These are phyloP conservation scores for Picus viridis DNA, from an alignment of 2,797 vertebrate species.

Conservation along the genomic window DNA sequence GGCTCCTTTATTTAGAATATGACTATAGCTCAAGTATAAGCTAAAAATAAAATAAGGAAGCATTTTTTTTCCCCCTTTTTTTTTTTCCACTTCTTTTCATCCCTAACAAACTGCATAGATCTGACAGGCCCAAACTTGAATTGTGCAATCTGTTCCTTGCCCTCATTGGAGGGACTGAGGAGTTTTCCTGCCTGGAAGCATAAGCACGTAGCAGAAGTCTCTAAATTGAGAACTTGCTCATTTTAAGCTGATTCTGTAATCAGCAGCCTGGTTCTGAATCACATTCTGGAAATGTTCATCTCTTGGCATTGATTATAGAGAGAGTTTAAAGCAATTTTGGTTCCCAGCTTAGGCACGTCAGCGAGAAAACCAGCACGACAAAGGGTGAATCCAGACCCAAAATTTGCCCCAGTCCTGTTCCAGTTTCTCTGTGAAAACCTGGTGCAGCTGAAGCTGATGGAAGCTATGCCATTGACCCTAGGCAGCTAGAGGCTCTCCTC, in stretches of 20 bases:
- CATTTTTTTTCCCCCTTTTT: not conserved
- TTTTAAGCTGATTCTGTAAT: conserved; percentile 61
- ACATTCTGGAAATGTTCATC: conserved; percentile 42
- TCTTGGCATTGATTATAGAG: conserved; percentile 15
- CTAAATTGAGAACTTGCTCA: conserved; percentile 66
- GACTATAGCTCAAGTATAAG: conserved; percentile 16
- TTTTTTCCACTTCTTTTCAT: accelerated
- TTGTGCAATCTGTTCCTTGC: conserved; percentile 60
- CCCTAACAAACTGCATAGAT: not conserved
- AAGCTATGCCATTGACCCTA: not conserved
- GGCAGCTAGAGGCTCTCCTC: not conserved
- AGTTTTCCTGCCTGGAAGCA: conserved; percentile 41
- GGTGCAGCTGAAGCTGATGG: not conserved
- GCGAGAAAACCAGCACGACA: not conserved
- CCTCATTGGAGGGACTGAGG: conserved; percentile 26
- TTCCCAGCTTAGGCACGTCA: not conserved
- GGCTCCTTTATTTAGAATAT: conserved; percentile 48
- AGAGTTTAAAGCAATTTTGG: conserved; percentile 36
- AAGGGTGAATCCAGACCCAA: not conserved
- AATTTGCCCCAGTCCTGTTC: not conserved
- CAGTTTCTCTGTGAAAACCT: not conserved
- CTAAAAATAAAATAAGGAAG: conserved; percentile 43
- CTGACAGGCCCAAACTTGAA: conserved; percentile 33
- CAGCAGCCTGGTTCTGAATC: conserved; percentile 56
- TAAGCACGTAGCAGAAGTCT: conserved; percentile 38